These are phyloP conservation scores for Porphyrio hochstetteri DNA, from an alignment of 2,113 vertebrate genomes.

Conservation along the genomic window DNA sequence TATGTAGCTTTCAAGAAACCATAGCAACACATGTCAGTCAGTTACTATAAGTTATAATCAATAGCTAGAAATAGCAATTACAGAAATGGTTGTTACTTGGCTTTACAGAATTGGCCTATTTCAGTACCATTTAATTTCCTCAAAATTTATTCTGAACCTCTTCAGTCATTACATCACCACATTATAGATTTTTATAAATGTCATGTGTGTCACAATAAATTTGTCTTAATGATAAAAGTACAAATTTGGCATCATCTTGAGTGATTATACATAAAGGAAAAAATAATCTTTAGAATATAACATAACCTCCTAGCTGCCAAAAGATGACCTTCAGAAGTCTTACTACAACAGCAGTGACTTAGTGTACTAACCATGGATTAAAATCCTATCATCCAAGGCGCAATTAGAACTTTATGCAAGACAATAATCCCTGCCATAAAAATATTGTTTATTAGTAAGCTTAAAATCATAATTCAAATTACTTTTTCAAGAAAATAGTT, in stretches of 20 bases:
- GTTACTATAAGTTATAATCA: conserved; percentile 54
- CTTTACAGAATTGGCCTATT: conserved; percentile 42
- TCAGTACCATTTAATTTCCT: conserved; percentile 46
- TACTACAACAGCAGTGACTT: neutral
- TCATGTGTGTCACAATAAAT: neutral
- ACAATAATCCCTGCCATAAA: neutral
- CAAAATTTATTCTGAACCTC: conserved; percentile 10
- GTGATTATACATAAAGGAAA: neutral
- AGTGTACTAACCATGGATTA: neutral
- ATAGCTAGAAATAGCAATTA: conserved; percentile 62
- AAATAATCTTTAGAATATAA: neutral
- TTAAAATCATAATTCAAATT: neutral
- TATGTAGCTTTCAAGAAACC: conserved; percentile 56
- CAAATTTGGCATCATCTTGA: neutral
- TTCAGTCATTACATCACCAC: conserved; percentile 1
- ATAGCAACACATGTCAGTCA: conserved; percentile 58
- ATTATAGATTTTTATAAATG: conserved; percentile 1
- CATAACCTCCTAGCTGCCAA: neutral
- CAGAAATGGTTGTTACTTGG: conserved; percentile 23
- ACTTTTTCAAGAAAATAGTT: neutral
- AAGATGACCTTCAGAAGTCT: neutral
- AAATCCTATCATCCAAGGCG: neutral
- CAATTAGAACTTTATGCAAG: neutral
- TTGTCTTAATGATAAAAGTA: neutral
- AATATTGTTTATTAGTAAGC: neutral